These are phyloP conservation scores for Grapholita molesta DNA, from an alignment of 1,140 invertebrate species.

Conservation along the genomic window DNA sequence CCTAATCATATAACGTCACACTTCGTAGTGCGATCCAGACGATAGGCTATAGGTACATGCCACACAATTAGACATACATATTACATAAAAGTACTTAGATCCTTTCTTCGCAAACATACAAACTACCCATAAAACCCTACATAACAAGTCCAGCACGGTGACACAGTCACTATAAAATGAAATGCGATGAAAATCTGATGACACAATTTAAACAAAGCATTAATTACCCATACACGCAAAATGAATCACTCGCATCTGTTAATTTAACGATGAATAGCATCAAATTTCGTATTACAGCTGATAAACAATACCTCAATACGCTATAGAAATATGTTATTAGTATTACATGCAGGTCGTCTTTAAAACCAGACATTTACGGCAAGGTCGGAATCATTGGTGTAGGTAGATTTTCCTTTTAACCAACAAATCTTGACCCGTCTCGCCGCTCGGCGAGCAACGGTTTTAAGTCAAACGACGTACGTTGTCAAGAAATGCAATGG, in stretches of 20 bases:
- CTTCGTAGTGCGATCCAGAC: too few relatives aligned
- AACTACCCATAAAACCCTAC: too few relatives aligned
- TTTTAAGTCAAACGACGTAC: neutral
- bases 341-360: constrained; percentile 5
- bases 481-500: neutral
- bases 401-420: constrained; percentile 8
- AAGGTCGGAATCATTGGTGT: constrained; percentile 5
- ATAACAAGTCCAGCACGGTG: too few relatives aligned
- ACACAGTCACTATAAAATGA: too few relatives aligned
- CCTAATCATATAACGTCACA: too few relatives aligned
- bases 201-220: neutral
- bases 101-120: too few relatives aligned
- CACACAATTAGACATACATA: too few relatives aligned
- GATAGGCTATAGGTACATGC: too few relatives aligned
- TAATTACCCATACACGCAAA: neutral
- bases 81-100: too few relatives aligned
- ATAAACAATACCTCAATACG: constrained; percentile 4
- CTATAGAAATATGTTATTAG: constrained; percentile 1
- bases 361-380: constrained; percentile 4
- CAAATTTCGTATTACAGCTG: neutral
- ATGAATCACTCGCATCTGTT: constrained; percentile 12
- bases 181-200: neutral
- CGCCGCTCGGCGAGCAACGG: neutral
- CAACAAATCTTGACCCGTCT: neutral
- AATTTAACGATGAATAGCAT: neutral